Percentiles rank a stretch among this genome's conserved stretches.
These are phyloP conservation scores for Andinoacara biseriatus DNA, from an alignment of 2,113 vertebrate species.

Conservation along the genomic window DNA sequence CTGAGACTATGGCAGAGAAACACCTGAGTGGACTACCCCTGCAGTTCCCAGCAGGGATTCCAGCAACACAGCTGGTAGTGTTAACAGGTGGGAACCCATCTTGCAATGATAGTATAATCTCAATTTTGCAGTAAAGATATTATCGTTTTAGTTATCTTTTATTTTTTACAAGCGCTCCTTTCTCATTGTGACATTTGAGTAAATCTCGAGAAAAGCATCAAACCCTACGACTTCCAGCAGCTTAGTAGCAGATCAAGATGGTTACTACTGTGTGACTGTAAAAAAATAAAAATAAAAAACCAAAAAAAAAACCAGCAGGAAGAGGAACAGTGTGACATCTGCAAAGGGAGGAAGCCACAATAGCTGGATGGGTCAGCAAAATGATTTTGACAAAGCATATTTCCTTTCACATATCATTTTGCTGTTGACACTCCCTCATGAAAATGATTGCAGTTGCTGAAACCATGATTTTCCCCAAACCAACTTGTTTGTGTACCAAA, in stretches of 20 bases:
- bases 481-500: background rate
- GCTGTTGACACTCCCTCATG: background rate
- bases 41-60: slow-evolving; percentile 30
- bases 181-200: background rate
- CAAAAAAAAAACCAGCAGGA: background rate
- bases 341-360: background rate
- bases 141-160: background rate
- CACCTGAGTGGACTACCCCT: slow-evolving; percentile 9
- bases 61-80: slow-evolving; percentile 24
- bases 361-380: background rate
- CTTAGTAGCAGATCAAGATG: background rate
- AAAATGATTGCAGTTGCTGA: background rate
- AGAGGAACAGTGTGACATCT: background rate
- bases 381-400: background rate
- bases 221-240: slow-evolving; percentile 2
- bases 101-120: background rate
- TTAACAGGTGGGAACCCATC: slow-evolving; percentile 31
- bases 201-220: background rate
- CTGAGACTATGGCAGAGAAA: background rate
- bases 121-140: background rate
- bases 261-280: background rate
- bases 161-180: background rate
- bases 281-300: background rate
- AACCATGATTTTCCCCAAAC: background rate
- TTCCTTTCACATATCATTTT: background rate